Evolutionary conservation across 1,140 invertebrate genomes (phyloP).

Genomic region (Habropoda laboriosa): DNA sequence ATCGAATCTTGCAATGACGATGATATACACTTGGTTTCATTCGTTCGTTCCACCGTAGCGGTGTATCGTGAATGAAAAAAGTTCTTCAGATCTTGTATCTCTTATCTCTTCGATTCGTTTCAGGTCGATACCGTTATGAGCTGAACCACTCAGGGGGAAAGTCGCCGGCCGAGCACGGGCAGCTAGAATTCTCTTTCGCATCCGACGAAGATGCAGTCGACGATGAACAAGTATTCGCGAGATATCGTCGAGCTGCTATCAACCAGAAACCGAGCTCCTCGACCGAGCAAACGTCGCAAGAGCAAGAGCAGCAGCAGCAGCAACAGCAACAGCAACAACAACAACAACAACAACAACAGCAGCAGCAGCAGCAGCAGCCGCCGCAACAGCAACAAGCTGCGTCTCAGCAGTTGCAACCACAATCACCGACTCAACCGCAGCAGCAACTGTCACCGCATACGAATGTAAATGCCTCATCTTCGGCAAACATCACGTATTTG

Average conservation of each 20-base stretch:
- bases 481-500: conserved; percentile 48
- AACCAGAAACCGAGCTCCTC: conserved; percentile 5
- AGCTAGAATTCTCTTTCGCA: background rate
- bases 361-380: background rate
- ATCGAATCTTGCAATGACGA: too few relatives aligned
- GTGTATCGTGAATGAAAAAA: too few relatives aligned
- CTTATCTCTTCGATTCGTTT: background rate
- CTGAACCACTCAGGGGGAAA: background rate
- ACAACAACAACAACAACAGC: conserved; percentile 3
- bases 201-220: background rate
- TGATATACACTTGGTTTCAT: too few relatives aligned
- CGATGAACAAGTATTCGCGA: background rate
- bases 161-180: conserved; percentile 13
- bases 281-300: background rate
- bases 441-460: background rate
- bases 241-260: conserved; percentile 39
- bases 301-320: conserved; percentile 14
- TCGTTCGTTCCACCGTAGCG: too few relatives aligned
- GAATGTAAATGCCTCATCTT: background rate
- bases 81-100: too few relatives aligned
- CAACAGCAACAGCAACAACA: conserved; percentile 7
- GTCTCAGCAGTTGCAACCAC: conserved; percentile 2
- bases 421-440: background rate
- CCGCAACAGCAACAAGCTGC: background rate
- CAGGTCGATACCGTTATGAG: conserved; percentile 18